These are phyloP conservation scores for Chymomyza costata DNA, from an alignment of 1,140 invertebrate genomes.

Conservation along the genomic window DNA sequence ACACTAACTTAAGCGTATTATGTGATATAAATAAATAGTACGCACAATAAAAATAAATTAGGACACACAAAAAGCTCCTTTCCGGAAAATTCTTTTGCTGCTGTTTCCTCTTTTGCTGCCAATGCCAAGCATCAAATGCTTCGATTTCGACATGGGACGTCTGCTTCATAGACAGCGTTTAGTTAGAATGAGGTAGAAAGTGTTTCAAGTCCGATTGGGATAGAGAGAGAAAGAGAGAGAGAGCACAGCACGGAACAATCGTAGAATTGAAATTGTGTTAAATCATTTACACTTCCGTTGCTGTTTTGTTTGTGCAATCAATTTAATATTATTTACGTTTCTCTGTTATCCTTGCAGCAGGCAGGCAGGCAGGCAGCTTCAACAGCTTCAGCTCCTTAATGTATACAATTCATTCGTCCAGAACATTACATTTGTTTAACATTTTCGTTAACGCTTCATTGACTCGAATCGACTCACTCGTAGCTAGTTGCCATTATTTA, in stretches of 20 bases:
- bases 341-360: slow-evolving; percentile 44
- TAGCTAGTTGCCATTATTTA: too few species aligned
- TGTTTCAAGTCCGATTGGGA: neutral
- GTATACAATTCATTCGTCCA: slow-evolving; percentile 60
- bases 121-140: slow-evolving; percentile 3
- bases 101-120: slow-evolving; percentile 19
- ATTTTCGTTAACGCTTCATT: slow-evolving; percentile 69
- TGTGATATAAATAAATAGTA: slow-evolving; percentile 43
- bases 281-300: slow-evolving; percentile 71
- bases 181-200: too few species aligned
- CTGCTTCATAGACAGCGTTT: neutral
- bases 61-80: slow-evolving; percentile 47
- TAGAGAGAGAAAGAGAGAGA: neutral
- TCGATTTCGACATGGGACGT: neutral
- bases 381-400: slow-evolving; percentile 21
- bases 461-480: slow-evolving; percentile 26
- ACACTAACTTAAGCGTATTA: slow-evolving; percentile 23
- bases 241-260: slow-evolving; percentile 29
- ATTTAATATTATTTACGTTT: slow-evolving; percentile 71
- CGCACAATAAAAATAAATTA: slow-evolving; percentile 57
- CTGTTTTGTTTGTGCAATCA: slow-evolving; percentile 71
- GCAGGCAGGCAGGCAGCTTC: neutral
- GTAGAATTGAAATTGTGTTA: slow-evolving; percentile 53
- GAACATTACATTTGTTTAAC: slow-evolving; percentile 74
- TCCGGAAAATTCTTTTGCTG: slow-evolving; percentile 35